These are phyloP conservation scores for Psammodynastes pulverulentus DNA, from an alignment of 2,113 vertebrate genomes.

Conservation along the genomic window DNA sequence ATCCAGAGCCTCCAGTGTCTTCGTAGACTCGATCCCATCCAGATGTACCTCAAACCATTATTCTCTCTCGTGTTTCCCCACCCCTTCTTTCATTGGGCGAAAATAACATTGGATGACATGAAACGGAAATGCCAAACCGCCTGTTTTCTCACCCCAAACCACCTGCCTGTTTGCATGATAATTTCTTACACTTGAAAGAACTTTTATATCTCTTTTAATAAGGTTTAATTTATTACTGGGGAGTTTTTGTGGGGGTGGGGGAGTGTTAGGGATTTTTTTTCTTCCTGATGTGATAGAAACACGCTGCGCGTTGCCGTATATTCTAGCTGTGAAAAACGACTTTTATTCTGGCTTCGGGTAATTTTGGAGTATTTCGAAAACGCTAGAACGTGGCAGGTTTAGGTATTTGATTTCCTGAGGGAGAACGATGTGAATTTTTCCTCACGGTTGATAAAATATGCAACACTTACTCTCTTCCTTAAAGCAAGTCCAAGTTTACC, in stretches of 20 bases:
- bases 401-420: constrained; percentile 50
- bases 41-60: constrained; percentile 46
- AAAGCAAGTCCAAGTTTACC: constrained; percentile 40
- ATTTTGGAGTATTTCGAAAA: constrained; percentile 61
- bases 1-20: constrained; percentile 37
- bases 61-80: neutral
- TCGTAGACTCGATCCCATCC: constrained; percentile 12
- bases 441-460: neutral
- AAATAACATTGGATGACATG: constrained; percentile 48
- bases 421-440: constrained; percentile 36
- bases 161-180: constrained; percentile 85
- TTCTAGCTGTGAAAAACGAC: constrained; percentile 41
- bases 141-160: constrained; percentile 79
- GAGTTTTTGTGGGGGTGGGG: constrained; percentile 59
- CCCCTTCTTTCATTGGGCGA: constrained; percentile 43
- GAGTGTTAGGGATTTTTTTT: constrained; percentile 68
- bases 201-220: constrained; percentile 83
- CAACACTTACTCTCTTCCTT: constrained; percentile 41
- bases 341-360: constrained; percentile 54
- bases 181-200: constrained; percentile 86
- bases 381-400: constrained; percentile 60
- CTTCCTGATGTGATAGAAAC: constrained; percentile 70
- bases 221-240: constrained; percentile 86
- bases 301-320: constrained; percentile 75
- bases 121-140: constrained; percentile 71